Conservation (phyloP, 2,113 vertebrate genomes). For the Aegotheles bennettii region DNA sequence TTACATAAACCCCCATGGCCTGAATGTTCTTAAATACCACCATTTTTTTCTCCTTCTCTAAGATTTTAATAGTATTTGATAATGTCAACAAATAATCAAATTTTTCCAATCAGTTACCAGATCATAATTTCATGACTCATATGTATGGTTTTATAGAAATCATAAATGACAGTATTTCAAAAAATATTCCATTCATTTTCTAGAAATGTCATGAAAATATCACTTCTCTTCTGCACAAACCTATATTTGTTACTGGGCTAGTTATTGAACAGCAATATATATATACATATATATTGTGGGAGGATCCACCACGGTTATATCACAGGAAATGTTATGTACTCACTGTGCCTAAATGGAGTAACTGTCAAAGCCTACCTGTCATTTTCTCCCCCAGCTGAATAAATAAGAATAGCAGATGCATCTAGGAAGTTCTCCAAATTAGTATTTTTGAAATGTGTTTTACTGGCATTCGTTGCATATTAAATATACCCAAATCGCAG, state of each 20-base stretch:
- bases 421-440: not conserved
- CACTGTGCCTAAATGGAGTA: not conserved
- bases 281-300: not conserved
- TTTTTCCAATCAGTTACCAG: not conserved
- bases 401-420: slow-evolving; percentile 13
- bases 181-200: not conserved
- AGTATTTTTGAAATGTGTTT: not conserved
- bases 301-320: not conserved
- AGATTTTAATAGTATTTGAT: not conserved
- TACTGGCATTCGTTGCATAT: not conserved
- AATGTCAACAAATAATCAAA: not conserved
- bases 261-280: not conserved
- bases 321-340: not conserved
- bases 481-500: not conserved
- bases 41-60: not conserved
- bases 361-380: not conserved
- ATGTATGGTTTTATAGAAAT: not conserved
- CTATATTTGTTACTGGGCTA: not conserved
- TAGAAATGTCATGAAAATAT: not conserved
- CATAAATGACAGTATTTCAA: not conserved
- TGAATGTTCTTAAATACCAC: not conserved
- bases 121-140: not conserved
- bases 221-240: not conserved
- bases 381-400: not conserved
- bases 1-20: not conserved